These are phyloP conservation scores for Pristionchus maxplancki DNA, from an alignment of 2,888 invertebrate genomes.

Conservation along the genomic window DNA sequence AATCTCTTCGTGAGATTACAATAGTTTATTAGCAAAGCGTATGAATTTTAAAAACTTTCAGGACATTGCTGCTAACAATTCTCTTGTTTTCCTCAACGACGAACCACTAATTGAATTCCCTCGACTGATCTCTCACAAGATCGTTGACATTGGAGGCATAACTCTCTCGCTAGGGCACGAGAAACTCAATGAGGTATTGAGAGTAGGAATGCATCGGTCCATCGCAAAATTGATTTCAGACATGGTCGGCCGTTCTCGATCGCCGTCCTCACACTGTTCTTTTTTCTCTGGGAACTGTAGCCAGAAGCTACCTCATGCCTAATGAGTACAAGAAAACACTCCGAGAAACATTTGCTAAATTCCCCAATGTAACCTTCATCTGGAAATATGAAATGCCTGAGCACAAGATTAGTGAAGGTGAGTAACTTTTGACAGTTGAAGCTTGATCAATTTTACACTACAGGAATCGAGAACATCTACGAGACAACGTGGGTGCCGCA, in stretches of 20 bases:
- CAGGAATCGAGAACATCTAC: conserved; percentile 29
- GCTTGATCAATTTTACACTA: not conserved
- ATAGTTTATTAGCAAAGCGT: not conserved
- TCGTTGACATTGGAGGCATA: conserved; percentile 47
- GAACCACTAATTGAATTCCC: too few species aligned
- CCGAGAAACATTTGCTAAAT: conserved; percentile 24
- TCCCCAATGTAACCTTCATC: conserved; percentile 40
- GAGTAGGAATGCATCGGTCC: too few species aligned
- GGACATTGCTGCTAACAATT: conserved; percentile 23
- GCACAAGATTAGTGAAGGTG: conserved; percentile 43
- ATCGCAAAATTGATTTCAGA: conserved; percentile 13
- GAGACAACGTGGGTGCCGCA: not conserved
- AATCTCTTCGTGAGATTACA: not conserved
- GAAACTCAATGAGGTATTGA: conserved; percentile 42
- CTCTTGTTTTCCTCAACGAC: conserved; percentile 28
- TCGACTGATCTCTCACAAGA: not conserved
- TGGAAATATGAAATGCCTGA: conserved; percentile 46
- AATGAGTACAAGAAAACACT: conserved; percentile 46
- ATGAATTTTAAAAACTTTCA: not conserved
- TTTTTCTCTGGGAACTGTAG: conserved; percentile 19
- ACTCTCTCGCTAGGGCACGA: not conserved
- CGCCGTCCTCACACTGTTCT: conserved; percentile 40
- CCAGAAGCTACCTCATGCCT: conserved; percentile 34
- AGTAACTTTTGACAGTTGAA: not conserved
- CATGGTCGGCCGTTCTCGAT: conserved; percentile 7